Evolutionary conservation across 2,888 invertebrate genomes (phyloP), one percentile per base, ranked within the genome.

Genomic region (Acronicta leporina): DNA sequence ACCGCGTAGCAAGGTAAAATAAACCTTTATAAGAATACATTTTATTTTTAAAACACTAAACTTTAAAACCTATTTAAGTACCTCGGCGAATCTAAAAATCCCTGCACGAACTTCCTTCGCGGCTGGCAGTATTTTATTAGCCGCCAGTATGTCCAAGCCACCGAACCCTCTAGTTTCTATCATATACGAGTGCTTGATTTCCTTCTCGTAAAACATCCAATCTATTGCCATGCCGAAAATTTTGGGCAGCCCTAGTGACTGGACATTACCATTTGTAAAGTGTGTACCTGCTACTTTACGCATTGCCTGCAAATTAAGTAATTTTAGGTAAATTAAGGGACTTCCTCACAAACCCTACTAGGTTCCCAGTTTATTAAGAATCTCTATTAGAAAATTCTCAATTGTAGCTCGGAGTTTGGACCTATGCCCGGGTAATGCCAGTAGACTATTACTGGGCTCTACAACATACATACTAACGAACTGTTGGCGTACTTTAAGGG

Each of bases 251-350:
- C 46, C 46, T 33, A 69, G n/a, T 47, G 9, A 10, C 3, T 0
- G 9, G 2, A 57, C 13, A 9, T 41, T 14, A 3, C 49, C 49
- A 14, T 65, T 53, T 2, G 25, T 0, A 5, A 45, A 64, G 8
- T 6, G 11, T 0, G 14, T 5, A 20, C n/a, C 30, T n/a, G 10
- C 35, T 14, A 67, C 5, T 50, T 44, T 15, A 5, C 44, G 51
- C 73, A 67, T 72, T 1, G 73, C 69, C 73, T 72, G 53, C 11
- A 41, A 72, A 27, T 41, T 0, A 33, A 11, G 5, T 5, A 4
- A 10, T 30, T 33, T 33, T 11, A 33, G 30, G 10, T 33, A 2
- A 33, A 11, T 33, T 0, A 10, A 30, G 8, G 2, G 20, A 20
- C 20, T n/a, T n/a, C n/a, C n/a, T n/a, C n/a, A n/a, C n/a, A n/a